Conservation (phyloP, 2,888 invertebrate genomes). For the Pyralis farinalis region DNA sequence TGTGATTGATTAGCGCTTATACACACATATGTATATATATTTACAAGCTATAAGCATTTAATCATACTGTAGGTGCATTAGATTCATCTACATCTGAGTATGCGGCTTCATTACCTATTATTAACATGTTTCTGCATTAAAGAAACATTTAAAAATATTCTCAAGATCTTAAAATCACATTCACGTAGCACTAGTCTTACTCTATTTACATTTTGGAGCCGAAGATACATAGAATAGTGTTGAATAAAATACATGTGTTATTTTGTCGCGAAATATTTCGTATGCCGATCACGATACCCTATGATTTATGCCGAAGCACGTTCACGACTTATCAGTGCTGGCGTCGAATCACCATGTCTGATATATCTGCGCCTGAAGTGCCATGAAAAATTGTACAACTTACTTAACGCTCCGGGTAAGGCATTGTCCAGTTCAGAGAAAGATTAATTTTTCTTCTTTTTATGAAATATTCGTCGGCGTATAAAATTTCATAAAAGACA, state of each 20-base stretch:
- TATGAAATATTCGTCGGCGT: no score
- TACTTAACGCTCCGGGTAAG: neutral
- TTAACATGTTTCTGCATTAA: no score
- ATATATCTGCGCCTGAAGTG: constrained; percentile 27
- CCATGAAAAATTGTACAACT: constrained; percentile 23
- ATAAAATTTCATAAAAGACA: no score
- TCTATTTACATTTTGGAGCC: neutral
- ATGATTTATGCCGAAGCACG: constrained; percentile 58
- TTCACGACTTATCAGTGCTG: constrained; percentile 52
- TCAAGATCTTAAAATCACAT: neutral
- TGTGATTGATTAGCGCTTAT: no score
- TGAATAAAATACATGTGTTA: neutral
- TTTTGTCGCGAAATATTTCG: constrained; percentile 17
- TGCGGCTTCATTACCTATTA: no score
- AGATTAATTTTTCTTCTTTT: neutral
- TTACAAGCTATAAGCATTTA: no score
- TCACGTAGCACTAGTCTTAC: neutral
- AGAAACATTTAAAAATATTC: no score
- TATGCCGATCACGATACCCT: constrained; percentile 45
- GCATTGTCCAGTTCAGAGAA: neutral
- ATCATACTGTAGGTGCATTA: no score
- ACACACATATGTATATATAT: no score
- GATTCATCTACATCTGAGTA: no score
- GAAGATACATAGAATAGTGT: neutral
- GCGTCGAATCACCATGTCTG: constrained; percentile 37